Base-by-base conservation (phyloP, 2,888 invertebrate species). In the Aleiodes testaceus region DNA sequence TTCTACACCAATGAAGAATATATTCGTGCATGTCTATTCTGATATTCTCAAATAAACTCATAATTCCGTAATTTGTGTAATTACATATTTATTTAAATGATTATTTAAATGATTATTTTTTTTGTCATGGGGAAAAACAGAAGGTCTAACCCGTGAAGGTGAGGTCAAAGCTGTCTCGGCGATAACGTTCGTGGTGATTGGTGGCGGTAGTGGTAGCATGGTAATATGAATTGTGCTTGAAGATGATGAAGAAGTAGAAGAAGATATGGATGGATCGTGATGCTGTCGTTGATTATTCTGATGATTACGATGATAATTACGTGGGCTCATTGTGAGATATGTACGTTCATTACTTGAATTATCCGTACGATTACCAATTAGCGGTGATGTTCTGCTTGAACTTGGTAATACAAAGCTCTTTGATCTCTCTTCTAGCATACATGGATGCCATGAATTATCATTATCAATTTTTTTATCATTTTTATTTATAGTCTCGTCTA, bases 221-320 rank as follows among this genome's bases (percentile, higher is more conserved):
- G 81, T 72, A 72, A 74, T 82, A 82, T 85, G 85, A 84, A 83
- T 85, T 75, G 85, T 85, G 84, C 86, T 85, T 80, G 84, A 85
- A 79, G 86, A 84, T 79, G 85, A 84, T 79, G 85, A 84, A 77
- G 84, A 82, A 75, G 81, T 81, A 76, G 86, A 84, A 80, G 84
- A 83, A 78, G 82, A 83, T 75, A 81, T 79, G 81, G 79, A 78
- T 72, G 68, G 74, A 66, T 71, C 73, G 49, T 73, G 75, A 63
- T 72, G 73, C 22, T 76, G 74, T 14, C 83, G 83, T 77, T 79
- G 82, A 75, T 80, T 77, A 69, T 79, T 78, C 12, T 77, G 77
- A 70, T 75, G 76, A 66, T 73, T 72, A 53, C 72, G 72, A 52
- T 76, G 74, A 66, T 75, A 72, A 74, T 79, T 78, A 63, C 77